phyloP scores from a whole-genome alignment of 2,797 vertebrate genomes.

The Sebastes variabilis region DNA sequence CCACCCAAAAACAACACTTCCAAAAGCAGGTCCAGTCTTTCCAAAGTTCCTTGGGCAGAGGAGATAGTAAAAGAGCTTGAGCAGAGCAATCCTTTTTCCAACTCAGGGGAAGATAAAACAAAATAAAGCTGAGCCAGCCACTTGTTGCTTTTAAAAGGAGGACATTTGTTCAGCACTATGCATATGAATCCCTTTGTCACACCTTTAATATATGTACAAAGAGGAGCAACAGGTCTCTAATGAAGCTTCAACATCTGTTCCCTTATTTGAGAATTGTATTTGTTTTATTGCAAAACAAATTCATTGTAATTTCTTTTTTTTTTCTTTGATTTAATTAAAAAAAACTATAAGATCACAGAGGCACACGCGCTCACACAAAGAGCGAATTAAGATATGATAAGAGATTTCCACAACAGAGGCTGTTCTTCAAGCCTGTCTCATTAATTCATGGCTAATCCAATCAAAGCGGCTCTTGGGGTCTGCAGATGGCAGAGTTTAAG shows the following conservation, averaged over 20 bases:
- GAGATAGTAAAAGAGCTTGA: constrained; percentile 37
- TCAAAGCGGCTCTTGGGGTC: constrained; percentile 77
- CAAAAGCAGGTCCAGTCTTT: constrained; percentile 40
- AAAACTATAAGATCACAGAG: constrained; percentile 48
- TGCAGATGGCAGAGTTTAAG: constrained; percentile 75
- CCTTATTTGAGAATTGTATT: neutral
- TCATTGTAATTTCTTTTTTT: neutral
- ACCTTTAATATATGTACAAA: neutral
- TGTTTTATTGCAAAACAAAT: neutral
- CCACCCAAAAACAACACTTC: constrained; percentile 66
- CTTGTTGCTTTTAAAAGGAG: constrained; percentile 46
- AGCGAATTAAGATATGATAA: constrained; percentile 78
- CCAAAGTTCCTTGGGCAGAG: constrained; percentile 48
- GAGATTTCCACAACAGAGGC: constrained; percentile 76
- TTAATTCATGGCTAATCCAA: constrained; percentile 83
- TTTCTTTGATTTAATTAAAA: constrained; percentile 44
- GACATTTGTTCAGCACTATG: neutral
- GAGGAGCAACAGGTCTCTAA: constrained; percentile 49
- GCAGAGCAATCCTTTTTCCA: constrained; percentile 17
- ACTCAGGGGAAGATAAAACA: constrained; percentile 30
- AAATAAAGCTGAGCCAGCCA: constrained; percentile 37
- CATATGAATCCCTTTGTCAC: neutral
- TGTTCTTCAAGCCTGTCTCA: constrained; percentile 80
- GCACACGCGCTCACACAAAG: constrained; percentile 65
- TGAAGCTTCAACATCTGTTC: neutral